A percentile compares a stretch with the other conserved stretches of the same genome.
These are phyloP conservation scores for Eupristina koningsbergeri DNA, from an alignment of 1,140 invertebrate species.

Conservation along the genomic window DNA sequence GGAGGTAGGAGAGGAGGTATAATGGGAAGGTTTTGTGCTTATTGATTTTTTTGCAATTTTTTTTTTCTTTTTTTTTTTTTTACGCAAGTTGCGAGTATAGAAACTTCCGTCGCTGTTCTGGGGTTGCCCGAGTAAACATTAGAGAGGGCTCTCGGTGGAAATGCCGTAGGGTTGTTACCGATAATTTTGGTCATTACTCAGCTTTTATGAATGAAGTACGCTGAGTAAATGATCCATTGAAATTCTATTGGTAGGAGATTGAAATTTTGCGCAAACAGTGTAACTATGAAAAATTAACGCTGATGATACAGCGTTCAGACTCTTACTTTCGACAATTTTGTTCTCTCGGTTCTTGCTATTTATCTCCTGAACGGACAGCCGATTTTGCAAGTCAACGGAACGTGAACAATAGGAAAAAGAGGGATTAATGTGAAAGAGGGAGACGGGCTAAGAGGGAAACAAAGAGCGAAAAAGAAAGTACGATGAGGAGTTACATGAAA, in stretches of 20 bases:
- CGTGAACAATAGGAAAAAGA: constrained; percentile 13
- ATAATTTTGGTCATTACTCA: not conserved
- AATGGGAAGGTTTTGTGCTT: not conserved
- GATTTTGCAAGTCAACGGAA: not conserved
- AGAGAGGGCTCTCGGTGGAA: not conserved
- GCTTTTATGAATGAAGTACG: not conserved
- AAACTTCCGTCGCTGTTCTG: not conserved
- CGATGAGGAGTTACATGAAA: not conserved
- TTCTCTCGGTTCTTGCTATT: not conserved
- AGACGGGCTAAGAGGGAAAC: not conserved
- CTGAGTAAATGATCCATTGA: not conserved
- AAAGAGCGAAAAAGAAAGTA: not conserved
- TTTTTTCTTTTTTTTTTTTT: not conserved
- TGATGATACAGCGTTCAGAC: not conserved
- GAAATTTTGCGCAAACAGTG: not conserved
- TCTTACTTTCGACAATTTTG: not conserved
- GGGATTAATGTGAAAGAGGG: not conserved
- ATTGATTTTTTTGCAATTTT: constrained; percentile 27
- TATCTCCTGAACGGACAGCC: not conserved
- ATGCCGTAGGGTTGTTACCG: not conserved
- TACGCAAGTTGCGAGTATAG: not conserved
- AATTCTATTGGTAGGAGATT: not conserved
- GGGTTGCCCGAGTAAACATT: constrained; percentile 3
- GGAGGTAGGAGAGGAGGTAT: not conserved
- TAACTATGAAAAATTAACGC: constrained; percentile 7